These are phyloP conservation scores for Dermochelys coriacea DNA, from an alignment of 2,797 vertebrate genomes.

Conservation along the genomic window DNA sequence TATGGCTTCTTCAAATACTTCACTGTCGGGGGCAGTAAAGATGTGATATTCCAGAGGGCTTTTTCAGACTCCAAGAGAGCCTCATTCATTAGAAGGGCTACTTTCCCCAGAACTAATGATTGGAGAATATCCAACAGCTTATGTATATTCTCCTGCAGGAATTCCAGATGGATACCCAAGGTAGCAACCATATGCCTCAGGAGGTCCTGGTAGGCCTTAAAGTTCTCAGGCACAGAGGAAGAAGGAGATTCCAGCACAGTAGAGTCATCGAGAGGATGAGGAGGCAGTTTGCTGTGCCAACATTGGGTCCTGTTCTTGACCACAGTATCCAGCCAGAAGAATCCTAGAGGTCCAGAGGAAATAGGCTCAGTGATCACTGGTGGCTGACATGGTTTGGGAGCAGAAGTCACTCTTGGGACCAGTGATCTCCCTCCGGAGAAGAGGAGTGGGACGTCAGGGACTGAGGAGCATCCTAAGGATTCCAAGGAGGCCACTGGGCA, in stretches of 20 bases:
- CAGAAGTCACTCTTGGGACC: neutral
- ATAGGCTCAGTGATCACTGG: neutral
- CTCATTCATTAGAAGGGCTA: too few relatives aligned
- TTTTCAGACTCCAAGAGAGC: neutral
- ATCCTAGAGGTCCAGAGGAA: neutral
- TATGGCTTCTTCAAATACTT: neutral
- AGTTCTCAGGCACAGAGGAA: neutral
- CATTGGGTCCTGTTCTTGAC: neutral
- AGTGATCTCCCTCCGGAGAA: too few relatives aligned
- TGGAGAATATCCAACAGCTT: neutral
- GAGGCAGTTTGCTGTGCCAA: neutral
- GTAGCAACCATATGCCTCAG: too few relatives aligned
- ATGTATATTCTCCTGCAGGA: too few relatives aligned
- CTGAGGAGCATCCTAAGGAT: too few relatives aligned
- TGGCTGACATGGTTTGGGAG: neutral
- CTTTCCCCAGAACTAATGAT: neutral
- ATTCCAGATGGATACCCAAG: neutral
- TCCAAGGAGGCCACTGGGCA: too few relatives aligned
- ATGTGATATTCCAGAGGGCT: neutral
- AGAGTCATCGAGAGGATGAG: neutral
- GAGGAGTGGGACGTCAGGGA: neutral
- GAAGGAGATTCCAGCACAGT: neutral
- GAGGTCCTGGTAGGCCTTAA: neutral
- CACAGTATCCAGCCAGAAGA: neutral
- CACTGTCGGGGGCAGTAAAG: neutral